Percentiles rank a stretch among this genome's conserved stretches.
Evolutionary conservation across 2,113 vertebrate genomes (phyloP).

Genomic region (Syngnathus floridae): DNA sequence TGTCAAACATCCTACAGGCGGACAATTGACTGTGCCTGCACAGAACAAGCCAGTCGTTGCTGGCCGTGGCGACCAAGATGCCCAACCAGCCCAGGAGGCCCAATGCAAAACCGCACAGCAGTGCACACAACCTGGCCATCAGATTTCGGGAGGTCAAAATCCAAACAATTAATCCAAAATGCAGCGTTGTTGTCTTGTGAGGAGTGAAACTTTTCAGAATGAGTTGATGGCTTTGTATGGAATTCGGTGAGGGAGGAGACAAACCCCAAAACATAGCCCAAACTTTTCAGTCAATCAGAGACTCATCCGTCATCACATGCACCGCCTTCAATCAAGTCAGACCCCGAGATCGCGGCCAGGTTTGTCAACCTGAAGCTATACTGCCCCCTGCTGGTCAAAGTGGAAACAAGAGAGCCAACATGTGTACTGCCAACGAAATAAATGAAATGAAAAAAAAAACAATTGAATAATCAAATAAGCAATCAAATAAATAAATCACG

Average conservation of each 20-base stretch:
- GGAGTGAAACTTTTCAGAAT: slow-evolving; percentile 18
- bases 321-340: neutral
- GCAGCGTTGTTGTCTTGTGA: slow-evolving; percentile 4
- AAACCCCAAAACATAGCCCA: neutral
- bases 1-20: slow-evolving; percentile 90
- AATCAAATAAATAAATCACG: too few relatives aligned
- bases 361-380: slow-evolving; percentile 6
- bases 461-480: too few relatives aligned
- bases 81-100: slow-evolving; percentile 88
- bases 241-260: neutral
- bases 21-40: slow-evolving; percentile 84
- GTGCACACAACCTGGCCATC: slow-evolving; percentile 89
- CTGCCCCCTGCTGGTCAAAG: slow-evolving; percentile 49
- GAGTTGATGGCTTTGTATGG: slow-evolving; percentile 19
- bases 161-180: neutral
- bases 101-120: slow-evolving; percentile 81
- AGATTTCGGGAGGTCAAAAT: neutral
- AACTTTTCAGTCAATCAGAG: slow-evolving; percentile 62
- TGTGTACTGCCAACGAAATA: too few relatives aligned
- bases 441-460: too few relatives aligned
- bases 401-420: neutral
- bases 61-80: slow-evolving; percentile 84
- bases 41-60: slow-evolving; percentile 91
- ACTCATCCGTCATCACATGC: neutral
- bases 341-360: neutral